Conservation (phyloP, 2,797 vertebrate genomes). For the Neoniphon sammara region DNA sequence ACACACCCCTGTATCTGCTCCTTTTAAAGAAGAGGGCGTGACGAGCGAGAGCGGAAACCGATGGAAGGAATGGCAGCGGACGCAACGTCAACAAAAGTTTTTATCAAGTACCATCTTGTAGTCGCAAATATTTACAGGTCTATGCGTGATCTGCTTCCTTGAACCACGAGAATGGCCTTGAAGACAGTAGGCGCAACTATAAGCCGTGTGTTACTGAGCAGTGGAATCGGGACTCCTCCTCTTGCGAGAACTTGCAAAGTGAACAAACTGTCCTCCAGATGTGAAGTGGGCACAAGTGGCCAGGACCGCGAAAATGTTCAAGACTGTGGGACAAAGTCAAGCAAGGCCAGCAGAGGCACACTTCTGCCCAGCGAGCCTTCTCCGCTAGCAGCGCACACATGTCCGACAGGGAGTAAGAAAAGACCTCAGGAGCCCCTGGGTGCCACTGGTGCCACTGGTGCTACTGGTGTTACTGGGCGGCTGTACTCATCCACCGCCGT, state of each 20-base stretch:
- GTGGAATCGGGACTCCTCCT: conserved; percentile 50
- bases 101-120: neutral
- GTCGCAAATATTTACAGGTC: neutral
- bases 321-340: conserved; percentile 46
- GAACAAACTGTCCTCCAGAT: conserved; percentile 57
- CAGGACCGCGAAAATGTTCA: conserved; percentile 31
- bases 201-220: conserved; percentile 68
- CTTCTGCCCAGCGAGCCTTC: conserved; percentile 17
- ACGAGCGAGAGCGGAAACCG: neutral
- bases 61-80: neutral
- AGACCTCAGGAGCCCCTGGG: conserved; percentile 59
- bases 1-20: neutral
- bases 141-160: neutral
- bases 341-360: conserved; percentile 13
- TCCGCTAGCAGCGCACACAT: conserved; percentile 43
- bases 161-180: conserved; percentile 68
- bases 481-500: conserved; percentile 66
- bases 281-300: conserved; percentile 25
- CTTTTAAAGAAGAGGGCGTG: conserved; percentile 13
- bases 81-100: neutral
- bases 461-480: conserved; percentile 58
- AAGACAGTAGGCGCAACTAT: conserved; percentile 59
- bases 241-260: conserved; percentile 19
- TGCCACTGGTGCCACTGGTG: conserved; percentile 48
- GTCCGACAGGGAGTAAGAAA: conserved; percentile 63